Base-by-base conservation (phyloP, 2,888 invertebrate genomes). In the Cabera pusaria region DNA sequence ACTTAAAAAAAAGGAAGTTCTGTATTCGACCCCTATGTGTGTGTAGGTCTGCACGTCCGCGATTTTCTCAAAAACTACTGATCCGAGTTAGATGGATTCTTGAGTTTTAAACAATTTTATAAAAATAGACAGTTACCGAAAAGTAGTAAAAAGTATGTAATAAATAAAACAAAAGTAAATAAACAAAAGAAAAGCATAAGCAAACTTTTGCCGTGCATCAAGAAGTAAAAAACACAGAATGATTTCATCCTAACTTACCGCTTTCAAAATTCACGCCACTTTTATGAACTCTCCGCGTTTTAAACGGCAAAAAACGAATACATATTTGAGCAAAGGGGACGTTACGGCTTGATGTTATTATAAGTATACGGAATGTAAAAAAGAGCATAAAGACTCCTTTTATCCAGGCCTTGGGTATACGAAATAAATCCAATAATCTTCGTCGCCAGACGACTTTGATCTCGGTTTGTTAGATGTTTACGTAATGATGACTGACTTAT, bases 381-480 rank as follows among this genome's bases (percentile, higher is more conserved):
- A 55, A 63, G 32, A 52, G 52, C 53, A 63, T 55, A 58, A 64
- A 62, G 49, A 54, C 52, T 50, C 54, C 61, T 64, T 62, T 67
- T 59, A 64, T 64, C 56, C 51, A 18, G 51, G 46, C 47, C 56
- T 56, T 49, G 36, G 49, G 56, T 52, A 54, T 44, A 54, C 56
- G 57, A 54, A 62, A 62, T 60, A 70, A 70, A 69, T 72, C 69
- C 62, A 69, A 73, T 72, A 72, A 72, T 70, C 58, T 46, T 40
- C 39, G 51, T 51, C 54, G 49, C 47, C 39, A 36, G 51, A 56
- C 52, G 42, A 51, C 70, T 72, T 72, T 73, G 65, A 72, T 69
- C 61, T 67, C 39, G 56, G 43, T 64, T 65, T 60, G 29, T 35
- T 25, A 29, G 17, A 35, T 41, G 40, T 34, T 34, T 40, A 31